A percentile compares a stretch with the other conserved stretches of the same genome.
Evolutionary conservation across 2,113 vertebrate species (phyloP).

Genomic region (Chaenocephalus aceratus): DNA sequence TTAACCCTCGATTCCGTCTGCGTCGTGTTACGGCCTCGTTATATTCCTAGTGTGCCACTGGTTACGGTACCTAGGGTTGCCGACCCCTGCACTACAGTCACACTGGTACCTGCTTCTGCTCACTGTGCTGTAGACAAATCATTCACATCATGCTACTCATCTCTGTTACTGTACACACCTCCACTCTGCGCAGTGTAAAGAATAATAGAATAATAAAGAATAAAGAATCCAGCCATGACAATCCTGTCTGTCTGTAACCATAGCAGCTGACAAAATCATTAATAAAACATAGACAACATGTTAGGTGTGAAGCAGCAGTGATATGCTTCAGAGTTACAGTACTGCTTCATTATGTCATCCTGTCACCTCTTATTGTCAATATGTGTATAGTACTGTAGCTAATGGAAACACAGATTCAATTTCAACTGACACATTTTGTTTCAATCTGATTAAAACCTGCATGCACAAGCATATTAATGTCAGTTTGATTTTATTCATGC

Average conservation of each 20-base stretch:
- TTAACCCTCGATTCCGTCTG: too few species aligned
- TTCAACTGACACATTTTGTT: background rate
- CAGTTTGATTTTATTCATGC: background rate
- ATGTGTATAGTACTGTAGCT: background rate
- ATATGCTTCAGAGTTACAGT: background rate
- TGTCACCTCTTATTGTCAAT: background rate
- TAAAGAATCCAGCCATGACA: background rate
- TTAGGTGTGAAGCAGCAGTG: background rate
- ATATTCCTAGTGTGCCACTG: too few species aligned
- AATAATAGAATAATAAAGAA: background rate
- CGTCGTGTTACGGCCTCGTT: too few species aligned
- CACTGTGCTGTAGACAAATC: background rate
- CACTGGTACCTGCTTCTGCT: background rate
- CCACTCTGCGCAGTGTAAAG: background rate
- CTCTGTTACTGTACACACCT: background rate
- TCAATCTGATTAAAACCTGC: background rate
- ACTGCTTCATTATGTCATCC: background rate
- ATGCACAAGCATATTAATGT: too few species aligned
- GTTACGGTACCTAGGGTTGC: too few species aligned
- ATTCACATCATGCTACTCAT: background rate
- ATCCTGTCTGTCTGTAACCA: background rate
- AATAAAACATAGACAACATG: background rate
- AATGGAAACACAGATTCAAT: background rate
- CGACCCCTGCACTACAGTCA: too few species aligned
- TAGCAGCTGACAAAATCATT: conserved; percentile 1